These are phyloP conservation scores for Glareola pratincola DNA, from an alignment of 2,113 vertebrate genomes.

Conservation along the genomic window DNA sequence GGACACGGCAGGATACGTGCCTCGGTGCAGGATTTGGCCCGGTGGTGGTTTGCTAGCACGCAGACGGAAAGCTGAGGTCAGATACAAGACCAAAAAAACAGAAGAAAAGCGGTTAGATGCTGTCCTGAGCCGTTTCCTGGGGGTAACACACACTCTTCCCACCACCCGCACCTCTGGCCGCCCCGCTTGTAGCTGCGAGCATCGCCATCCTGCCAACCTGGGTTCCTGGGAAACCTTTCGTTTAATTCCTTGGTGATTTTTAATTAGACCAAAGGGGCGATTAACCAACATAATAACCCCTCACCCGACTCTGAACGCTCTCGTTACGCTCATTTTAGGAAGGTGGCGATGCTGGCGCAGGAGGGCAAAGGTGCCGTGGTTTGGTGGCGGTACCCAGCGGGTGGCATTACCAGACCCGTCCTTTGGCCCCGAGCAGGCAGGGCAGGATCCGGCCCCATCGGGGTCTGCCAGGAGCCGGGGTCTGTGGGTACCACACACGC, in stretches of 20 bases:
- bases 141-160: neutral
- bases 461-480: neutral
- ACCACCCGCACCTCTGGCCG: neutral
- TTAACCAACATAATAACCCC: neutral
- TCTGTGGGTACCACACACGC: neutral
- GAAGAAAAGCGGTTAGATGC: neutral
- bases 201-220: neutral
- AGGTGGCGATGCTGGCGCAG: neutral
- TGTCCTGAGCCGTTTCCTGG: neutral
- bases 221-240: neutral
- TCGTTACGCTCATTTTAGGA: accelerated
- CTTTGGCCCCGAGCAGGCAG: neutral
- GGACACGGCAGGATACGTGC: accelerated
- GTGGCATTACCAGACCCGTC: neutral
- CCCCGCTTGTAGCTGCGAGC: neutral
- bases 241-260: neutral
- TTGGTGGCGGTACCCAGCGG: neutral
- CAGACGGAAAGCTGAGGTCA: neutral
- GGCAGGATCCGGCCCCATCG: neutral
- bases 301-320: neutral
- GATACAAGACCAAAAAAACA: neutral
- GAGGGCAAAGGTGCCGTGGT: neutral
- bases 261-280: neutral
- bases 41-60: neutral
- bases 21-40: neutral